A percentile compares a stretch with the other conserved stretches of the same genome.
These are phyloP conservation scores for Octomys mimax DNA, from an alignment of 2,797 vertebrate genomes.

Conservation along the genomic window DNA sequence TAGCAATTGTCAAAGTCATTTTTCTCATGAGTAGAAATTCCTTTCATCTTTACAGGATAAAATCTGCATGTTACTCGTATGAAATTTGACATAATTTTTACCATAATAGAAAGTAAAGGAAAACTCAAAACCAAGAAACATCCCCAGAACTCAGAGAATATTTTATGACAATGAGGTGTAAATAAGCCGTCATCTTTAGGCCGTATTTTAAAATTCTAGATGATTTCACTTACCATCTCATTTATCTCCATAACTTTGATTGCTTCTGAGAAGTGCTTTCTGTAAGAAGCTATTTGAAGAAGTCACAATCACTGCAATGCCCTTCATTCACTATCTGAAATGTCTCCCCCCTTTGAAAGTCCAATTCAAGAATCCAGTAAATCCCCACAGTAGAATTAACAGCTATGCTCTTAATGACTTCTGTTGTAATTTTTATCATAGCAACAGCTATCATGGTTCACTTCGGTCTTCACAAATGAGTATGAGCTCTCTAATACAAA, in stretches of 20 bases:
- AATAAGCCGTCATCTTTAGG: neutral
- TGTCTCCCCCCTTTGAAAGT: neutral
- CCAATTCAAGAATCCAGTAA: neutral
- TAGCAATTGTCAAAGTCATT: neutral
- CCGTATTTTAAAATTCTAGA: conserved; percentile 14
- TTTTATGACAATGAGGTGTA: neutral
- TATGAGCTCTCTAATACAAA: neutral
- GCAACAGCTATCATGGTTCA: neutral
- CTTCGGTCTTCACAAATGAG: neutral
- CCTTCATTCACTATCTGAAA: neutral
- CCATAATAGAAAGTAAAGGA: neutral
- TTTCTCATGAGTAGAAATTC: neutral
- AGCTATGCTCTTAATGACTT: neutral
- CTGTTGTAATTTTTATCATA: neutral
- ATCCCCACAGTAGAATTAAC: neutral
- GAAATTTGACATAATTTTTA: neutral
- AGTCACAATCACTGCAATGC: neutral
- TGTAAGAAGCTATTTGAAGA: neutral
- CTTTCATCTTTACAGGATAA: neutral
- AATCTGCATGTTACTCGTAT: neutral
- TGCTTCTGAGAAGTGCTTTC: neutral
- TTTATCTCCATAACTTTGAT: neutral
- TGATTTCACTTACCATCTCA: conserved; percentile 14
- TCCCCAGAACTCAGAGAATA: neutral
- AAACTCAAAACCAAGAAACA: neutral